Base-by-base conservation (phyloP, 2,113 vertebrate species). In the Verasper variegatus region DNA sequence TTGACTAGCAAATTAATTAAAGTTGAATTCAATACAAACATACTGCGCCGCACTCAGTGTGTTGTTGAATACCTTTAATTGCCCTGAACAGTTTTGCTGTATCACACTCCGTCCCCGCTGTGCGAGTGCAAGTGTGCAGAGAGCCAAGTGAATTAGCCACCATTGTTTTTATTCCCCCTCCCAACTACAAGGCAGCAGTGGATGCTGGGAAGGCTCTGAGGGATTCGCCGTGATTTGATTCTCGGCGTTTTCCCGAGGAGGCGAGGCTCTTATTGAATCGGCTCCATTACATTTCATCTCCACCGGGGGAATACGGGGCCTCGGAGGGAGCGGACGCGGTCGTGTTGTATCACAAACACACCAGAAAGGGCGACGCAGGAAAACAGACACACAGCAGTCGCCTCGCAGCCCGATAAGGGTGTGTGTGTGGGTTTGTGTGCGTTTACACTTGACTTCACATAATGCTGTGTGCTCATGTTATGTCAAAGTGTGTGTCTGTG, bases 251-350 rank as follows among this genome's bases (percentile, higher is more conserved):
- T 86, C 66, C 80, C 66, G 62, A 79, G 71, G 74, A 79, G 80
- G 79, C 80, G 52, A 69, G 52, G 71, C 76, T 87, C 69, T 89
- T 88, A 91, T 92, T 92, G 90, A 91, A 91, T 92, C 83, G 74
- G 64, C 90, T 91, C 88, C 87, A 85, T 91, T 90, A 89, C 81
- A 73, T 89, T 92, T 88, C 83, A 92, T 90, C 83, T 91, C 79
- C 80, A 23, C 81, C 78, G 26, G 71, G 91, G 88, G 91, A 92
- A 78, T 85, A 75, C 37, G 40, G 35, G 63, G 71, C 65, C 79
- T 59, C 67, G 1, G 61, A 67, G 78, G 71, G 79, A 72, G 71
- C 20, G 5, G 13, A 0, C 20, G 18, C 23, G 9, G 47, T 21
- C 56, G 57, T 57, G 78, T 81, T 83, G 78, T 79, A 82, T 71